Evolutionary conservation across 92 coral and sea anemone species (phyloP), one percentile per base, ranked within the genome.

Genomic region (Phenganax marumi): DNA sequence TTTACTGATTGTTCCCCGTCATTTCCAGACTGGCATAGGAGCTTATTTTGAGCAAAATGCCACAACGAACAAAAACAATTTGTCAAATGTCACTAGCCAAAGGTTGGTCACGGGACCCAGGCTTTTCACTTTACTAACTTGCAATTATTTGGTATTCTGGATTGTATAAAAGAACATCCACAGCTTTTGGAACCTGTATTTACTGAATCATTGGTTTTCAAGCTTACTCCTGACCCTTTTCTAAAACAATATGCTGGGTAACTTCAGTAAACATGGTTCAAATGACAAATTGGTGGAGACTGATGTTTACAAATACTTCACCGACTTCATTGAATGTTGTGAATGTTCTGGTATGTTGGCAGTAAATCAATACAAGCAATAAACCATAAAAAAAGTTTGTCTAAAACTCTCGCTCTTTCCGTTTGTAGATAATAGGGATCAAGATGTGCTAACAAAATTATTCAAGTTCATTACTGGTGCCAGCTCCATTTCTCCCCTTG

Each of bases 291-390:
- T n/a, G 14, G 47, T 19, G 0, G 81, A 75, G 43, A 54, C 53
- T 7, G 43, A 75, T 52, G 43, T 75, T 16, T 75, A 52, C 48
- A 75, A 75, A 19, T 75, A 18, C 39, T 75, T 75, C 66, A 75
- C 11, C 4, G 81, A 75, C 48, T 75, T 7, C 48, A 23, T 75
- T 16, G 81, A 75, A 19, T 66, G 52, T 75, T 75, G 65, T 75
- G 81, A 75, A 53, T 16, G 50, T 9, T 54, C 81, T 52, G 81
- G 81, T 75, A 19, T 51, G 81, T 75, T n/a, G 53, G 12, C 16
- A 18, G 26, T 3, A 19, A 48, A 48, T 71, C 54, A 17, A 1
- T 33, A 33, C 43, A 33, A 1, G 43, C 43, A 33, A 1, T 33
- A 33, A 33, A 33, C 1, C 43, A 33, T 1, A 33, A 33, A 4